Conservation (phyloP, 2,797 vertebrate species). For the Discoglossus pictus region DNA sequence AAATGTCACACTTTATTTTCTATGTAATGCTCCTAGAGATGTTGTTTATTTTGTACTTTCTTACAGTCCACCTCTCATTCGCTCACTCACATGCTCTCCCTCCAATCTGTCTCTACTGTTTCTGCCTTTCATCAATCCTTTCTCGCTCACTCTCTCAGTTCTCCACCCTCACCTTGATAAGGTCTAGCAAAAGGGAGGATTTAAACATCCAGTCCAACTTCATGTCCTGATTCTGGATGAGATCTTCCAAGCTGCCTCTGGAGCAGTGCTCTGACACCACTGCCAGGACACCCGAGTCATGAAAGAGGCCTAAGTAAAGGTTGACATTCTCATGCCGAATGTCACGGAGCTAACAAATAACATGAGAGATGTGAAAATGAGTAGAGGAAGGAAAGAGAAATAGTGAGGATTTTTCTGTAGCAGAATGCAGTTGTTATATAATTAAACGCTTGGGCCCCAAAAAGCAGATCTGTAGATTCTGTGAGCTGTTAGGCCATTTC, state of each 20-base stretch:
- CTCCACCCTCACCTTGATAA: slow-evolving; percentile 77
- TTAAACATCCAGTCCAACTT: slow-evolving; percentile 99
- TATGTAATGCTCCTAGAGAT: no score
- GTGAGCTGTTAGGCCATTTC: no score
- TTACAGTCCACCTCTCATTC: accelerated
- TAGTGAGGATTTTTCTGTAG: no score
- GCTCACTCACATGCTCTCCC: no score
- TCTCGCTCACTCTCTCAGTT: background rate
- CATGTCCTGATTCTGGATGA: slow-evolving; percentile 85
- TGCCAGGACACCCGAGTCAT: slow-evolving; percentile 79
- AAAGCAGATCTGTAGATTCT: no score
- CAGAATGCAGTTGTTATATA: background rate
- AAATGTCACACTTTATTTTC: no score
- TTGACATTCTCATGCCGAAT: slow-evolving; percentile 93
- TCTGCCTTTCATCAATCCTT: accelerated
- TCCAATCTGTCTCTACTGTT: background rate
- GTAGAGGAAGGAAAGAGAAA: background rate
- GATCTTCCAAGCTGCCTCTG: slow-evolving; percentile 86
- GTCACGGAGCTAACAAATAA: slow-evolving; percentile 88
- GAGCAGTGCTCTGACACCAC: slow-evolving; percentile 87
- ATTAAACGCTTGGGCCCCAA: background rate
- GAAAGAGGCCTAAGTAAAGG: slow-evolving; percentile 87
- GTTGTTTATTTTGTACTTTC: no score
- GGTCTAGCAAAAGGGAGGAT: slow-evolving; percentile 88
- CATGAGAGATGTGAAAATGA: background rate